These are phyloP conservation scores for Diabrotica balteata DNA, from an alignment of 2,888 invertebrate species.

Conservation along the genomic window DNA sequence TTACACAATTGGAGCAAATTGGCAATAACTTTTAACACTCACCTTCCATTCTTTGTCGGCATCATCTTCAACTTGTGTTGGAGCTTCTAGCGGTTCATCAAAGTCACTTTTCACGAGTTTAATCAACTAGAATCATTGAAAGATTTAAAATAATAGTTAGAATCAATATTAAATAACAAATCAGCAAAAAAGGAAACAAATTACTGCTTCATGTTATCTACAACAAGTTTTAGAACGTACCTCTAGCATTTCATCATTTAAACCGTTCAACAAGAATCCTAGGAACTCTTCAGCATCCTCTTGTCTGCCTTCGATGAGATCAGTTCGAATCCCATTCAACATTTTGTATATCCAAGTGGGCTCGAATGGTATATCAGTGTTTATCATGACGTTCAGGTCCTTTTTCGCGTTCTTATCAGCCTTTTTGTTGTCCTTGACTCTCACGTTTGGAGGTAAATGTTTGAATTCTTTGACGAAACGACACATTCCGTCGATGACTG, in stretches of 20 bases:
- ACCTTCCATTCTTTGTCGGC: slow-evolving; percentile 73
- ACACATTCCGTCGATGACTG: slow-evolving; percentile 91
- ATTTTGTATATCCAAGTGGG: slow-evolving; percentile 87
- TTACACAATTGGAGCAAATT: too few relatives aligned
- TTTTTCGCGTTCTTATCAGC: slow-evolving; percentile 50
- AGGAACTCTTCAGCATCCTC: slow-evolving; percentile 98
- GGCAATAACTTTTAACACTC: too few relatives aligned
- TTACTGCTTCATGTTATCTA: too few relatives aligned
- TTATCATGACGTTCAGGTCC: slow-evolving; percentile 60
- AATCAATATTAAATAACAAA: too few relatives aligned
- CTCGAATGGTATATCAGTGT: slow-evolving; percentile 84
- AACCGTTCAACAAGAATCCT: slow-evolving; percentile 88
- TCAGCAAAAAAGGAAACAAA: too few relatives aligned
- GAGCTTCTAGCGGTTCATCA: slow-evolving; percentile 47
- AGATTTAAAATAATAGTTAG: background rate
- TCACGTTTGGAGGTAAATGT: slow-evolving; percentile 66
- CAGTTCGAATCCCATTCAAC: slow-evolving; percentile 77
- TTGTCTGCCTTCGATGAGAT: slow-evolving; percentile 86
- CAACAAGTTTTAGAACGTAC: slow-evolving; percentile 58
- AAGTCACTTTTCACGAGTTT: slow-evolving; percentile 58
- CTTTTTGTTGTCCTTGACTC: slow-evolving; percentile 57
- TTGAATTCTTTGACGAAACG: slow-evolving; percentile 82
- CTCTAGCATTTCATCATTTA: slow-evolving; percentile 97
- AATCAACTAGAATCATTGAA: slow-evolving; percentile 59
- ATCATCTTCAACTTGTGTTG: slow-evolving; percentile 55